Percentiles rank a stretch among this genome's conserved stretches.
Conservation (phyloP, 64 coral and sea anemone species). For the Pocillopora damicornis region DNA sequence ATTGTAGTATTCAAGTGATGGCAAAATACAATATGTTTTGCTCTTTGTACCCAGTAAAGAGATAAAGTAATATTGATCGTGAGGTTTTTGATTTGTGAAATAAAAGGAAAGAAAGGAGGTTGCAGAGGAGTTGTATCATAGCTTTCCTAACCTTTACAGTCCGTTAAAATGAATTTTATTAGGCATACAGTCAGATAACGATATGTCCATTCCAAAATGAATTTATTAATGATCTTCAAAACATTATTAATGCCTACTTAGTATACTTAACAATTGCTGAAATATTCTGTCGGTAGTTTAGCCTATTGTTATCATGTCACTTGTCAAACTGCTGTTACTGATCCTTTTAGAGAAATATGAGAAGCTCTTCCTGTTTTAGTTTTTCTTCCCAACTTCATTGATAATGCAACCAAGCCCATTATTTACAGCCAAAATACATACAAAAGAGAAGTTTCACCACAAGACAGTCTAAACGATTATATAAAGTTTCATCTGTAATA, state of each 20-base stretch:
- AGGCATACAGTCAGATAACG: not conserved
- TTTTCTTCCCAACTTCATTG: not conserved
- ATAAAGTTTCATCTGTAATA: too few species aligned
- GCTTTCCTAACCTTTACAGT: not conserved
- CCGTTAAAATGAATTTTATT: not conserved
- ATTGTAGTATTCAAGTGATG: not conserved
- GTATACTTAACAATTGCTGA: not conserved
- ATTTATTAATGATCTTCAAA: not conserved
- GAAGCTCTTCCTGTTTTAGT: not conserved
- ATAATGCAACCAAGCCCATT: not conserved
- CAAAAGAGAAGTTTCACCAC: not conserved
- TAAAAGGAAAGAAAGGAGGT: not conserved
- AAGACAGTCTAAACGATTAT: too few species aligned
- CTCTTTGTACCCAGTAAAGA: not conserved
- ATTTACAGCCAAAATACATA: not conserved
- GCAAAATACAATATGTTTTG: not conserved
- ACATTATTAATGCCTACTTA: not conserved
- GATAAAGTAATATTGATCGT: slow-evolving; percentile 1
- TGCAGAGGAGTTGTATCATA: not conserved
- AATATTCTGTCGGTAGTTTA: not conserved
- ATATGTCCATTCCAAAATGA: not conserved
- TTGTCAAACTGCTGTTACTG: not conserved
- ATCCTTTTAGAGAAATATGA: not conserved
- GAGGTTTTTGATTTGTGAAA: not conserved
- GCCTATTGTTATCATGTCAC: slow-evolving; percentile 2